Conservation (phyloP, 2,113 vertebrate genomes). For the Struthidea cinerea region DNA sequence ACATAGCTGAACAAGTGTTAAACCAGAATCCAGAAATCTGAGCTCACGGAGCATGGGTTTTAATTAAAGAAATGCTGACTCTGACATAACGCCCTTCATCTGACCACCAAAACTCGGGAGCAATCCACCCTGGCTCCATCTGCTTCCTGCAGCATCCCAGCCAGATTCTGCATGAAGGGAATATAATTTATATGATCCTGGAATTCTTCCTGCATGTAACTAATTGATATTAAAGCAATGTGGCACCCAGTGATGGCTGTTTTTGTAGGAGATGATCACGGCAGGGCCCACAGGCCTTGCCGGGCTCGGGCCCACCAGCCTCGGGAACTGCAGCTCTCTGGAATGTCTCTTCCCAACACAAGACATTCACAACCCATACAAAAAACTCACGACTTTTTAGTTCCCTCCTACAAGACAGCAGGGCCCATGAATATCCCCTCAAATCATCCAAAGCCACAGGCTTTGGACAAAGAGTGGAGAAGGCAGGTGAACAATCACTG, state of each 20-base stretch:
- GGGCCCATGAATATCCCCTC: background rate
- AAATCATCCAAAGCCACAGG: background rate
- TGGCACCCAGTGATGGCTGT: background rate
- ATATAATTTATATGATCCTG: background rate
- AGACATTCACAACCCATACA: background rate
- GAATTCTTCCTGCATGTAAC: background rate
- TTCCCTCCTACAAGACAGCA: background rate
- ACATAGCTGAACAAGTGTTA: background rate
- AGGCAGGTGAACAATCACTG: background rate
- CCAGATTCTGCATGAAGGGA: background rate
- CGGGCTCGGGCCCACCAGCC: background rate
- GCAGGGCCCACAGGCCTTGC: background rate
- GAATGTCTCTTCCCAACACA: background rate
- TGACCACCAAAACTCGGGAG: background rate
- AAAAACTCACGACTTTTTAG: background rate
- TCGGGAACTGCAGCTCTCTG: background rate
- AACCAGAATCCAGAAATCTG: constrained; percentile 10
- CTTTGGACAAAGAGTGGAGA: background rate
- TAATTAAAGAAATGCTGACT: constrained; percentile 11
- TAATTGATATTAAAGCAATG: background rate
- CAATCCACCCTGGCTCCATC: background rate
- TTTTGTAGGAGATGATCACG: background rate
- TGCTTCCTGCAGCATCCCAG: background rate
- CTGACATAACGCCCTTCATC: background rate
- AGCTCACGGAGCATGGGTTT: background rate